These are phyloP conservation scores for Mythimna impura DNA, from an alignment of 2,888 invertebrate species.

Conservation along the genomic window DNA sequence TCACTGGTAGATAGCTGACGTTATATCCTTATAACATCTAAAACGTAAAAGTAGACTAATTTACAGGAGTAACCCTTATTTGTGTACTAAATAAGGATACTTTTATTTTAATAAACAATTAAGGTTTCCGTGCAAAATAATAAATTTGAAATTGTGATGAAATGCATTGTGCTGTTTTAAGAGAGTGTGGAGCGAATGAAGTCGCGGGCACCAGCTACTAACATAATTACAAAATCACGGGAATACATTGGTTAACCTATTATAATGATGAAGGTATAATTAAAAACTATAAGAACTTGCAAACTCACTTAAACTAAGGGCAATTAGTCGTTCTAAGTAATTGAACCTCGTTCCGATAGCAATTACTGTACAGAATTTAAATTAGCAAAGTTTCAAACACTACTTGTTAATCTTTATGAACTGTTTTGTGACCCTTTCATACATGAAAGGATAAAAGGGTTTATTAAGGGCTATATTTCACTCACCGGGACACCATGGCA, in stretches of 20 bases:
- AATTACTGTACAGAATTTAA: conserved; percentile 55
- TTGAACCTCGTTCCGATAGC: conserved; percentile 31
- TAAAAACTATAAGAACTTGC: conserved; percentile 40
- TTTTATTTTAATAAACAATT: no score
- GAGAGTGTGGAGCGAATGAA: no score
- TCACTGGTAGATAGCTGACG: no score
- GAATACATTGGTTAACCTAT: neutral
- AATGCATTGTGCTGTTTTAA: no score
- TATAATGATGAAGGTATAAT: conserved; percentile 21
- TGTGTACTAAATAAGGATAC: no score
- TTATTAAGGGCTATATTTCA: neutral
- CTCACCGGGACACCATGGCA: no score
- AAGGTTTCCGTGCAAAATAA: no score
- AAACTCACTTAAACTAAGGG: conserved; percentile 27
- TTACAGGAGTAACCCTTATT: no score
- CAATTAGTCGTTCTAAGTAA: conserved; percentile 53
- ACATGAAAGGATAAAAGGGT: conserved; percentile 19
- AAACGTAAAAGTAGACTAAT: no score
- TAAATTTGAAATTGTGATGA: no score
- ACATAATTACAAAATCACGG: neutral
- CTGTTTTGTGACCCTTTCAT: conserved; percentile 26
- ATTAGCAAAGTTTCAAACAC: conserved; percentile 67
- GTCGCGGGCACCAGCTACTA: neutral
- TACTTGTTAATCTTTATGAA: conserved; percentile 59
- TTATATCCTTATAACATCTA: no score